Evolutionary conservation across 1,140 invertebrate species (phyloP), one percentile per base, ranked within the genome.

Genomic region (Leptestheria dahalacensis): DNA sequence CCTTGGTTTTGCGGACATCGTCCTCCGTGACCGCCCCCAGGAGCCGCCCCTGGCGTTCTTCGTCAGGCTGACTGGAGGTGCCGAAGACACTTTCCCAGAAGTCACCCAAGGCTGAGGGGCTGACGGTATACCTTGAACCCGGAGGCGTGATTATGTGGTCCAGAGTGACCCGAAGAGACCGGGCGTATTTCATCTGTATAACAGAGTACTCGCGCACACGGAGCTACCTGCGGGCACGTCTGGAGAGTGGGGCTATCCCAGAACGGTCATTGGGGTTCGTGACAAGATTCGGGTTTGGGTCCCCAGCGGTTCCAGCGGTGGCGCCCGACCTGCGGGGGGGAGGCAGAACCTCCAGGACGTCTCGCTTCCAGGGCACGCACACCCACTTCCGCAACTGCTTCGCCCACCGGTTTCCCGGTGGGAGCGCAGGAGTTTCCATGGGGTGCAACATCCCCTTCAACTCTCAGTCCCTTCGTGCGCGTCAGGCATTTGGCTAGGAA

Each of bases 21-120:
- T 51, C 50, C 10, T 12, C 24, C 50, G 50, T 20, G 1, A 51
- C 20, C 11, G 20, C 24, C 2, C n/a, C n/a, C n/a, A 20, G 18
- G 50, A 20, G 18, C 18, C 18, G 11, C 11, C 33, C 6, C 33
- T 41, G 33, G n/a, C n/a, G 6, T 41, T 41, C 33, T 41, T 1
- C 18, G 18, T 1, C 50, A 12, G 24, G 50, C 50, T 1, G 1
- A 51, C 50, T 29, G 49, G 64, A 66, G 66, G 69, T 2, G 11
- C 51, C 1, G 33, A 33, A 18, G 68, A 66, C 12, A 61, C 55
- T 6, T 59, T 2, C 0, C 56, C 59, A n/a, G 51, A 47, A 1
- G 63, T 2, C n/a, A 65, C 6, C 6, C 15, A 41, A 9, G 6
- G 6, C 33, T 41, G 6, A n/a, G n/a, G n/a, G n/a, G 6, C 33